Evolutionary conservation across 2,113 vertebrate genomes (phyloP), one percentile per base, ranked within the genome.

Genomic region (Crotalus helleri): DNA sequence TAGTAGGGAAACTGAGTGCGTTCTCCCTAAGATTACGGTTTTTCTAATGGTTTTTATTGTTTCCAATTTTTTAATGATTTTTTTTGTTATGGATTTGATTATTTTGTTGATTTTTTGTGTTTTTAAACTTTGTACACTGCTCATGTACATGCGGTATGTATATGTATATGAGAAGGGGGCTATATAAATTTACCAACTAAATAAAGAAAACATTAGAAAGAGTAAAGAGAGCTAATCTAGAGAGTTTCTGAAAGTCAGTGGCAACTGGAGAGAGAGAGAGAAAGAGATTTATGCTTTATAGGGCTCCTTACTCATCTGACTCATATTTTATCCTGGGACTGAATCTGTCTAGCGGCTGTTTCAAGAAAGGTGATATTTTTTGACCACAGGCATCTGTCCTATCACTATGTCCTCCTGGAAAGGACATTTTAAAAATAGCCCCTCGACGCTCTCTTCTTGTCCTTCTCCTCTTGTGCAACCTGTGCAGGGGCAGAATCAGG

Each of bases 291-390:
- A 57, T 57, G 17, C 19, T 57, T 74, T 74, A 33, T 33, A 69
- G 29, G 13, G n/a, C 15, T 81, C 69, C 17, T 39, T 39, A 39
- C 39, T 81, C 49, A 81, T 81, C 17, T 81, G 39, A 15, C 33
- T 81, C 69, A 39, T 39, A 39, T 54, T 61, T 53, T 24, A 55
- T 88, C 26, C n/a, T 54, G 8, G 4, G 3, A 17, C 23, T 55
- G 21, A 39, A 59, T 89, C 58, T 90, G 74, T 90, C 64, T 11
- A 12, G 49, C 29, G 3, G 23, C 29, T 24, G 74, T 90, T 51
- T 46, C 88, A n/a, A 39, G n/a, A 49, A 90, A 90, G 92, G 29
- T 59, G 88, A 93, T 39, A 39, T 51, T n/a, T 51, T 93, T 53
- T 86, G 74, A 90, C 88, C 92, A 54, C 74, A 39, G 69, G 55